Evolutionary conservation across 2,113 vertebrate species (phyloP).

Genomic region (Apaloderma vittatum): DNA sequence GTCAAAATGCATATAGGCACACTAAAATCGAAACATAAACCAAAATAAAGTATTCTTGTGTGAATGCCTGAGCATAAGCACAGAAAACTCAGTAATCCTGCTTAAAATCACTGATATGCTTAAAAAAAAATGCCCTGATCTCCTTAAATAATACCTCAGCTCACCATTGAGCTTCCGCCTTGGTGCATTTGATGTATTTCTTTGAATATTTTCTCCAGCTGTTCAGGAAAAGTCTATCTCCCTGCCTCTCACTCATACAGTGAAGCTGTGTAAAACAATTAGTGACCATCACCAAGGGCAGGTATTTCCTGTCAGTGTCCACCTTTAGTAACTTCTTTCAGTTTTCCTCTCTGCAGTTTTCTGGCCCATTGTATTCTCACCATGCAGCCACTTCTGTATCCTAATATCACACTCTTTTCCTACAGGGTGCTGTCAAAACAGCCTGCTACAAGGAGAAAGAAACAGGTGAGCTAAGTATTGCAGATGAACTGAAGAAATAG

Average conservation of each 20-base stretch:
- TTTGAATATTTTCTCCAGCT: not conserved
- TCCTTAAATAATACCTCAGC: not conserved
- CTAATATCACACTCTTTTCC: not conserved
- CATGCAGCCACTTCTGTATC: not conserved
- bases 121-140: not conserved
- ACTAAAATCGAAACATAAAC: not conserved
- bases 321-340: not conserved
- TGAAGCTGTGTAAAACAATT: not conserved
- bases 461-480: not conserved
- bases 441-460: not conserved
- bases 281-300: not conserved
- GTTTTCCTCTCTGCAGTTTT: not conserved
- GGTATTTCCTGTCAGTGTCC: not conserved
- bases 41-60: not conserved
- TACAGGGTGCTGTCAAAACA: not conserved
- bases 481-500: not conserved
- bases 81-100: not conserved
- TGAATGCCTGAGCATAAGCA: not conserved
- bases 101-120: not conserved
- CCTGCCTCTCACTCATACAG: not conserved
- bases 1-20: not conserved
- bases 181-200: not conserved
- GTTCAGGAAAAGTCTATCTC: not conserved
- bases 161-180: not conserved
- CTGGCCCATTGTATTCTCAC: not conserved